phyloP scores from a whole-genome alignment of 1,140 invertebrate species.

The Aricia agestis region DNA sequence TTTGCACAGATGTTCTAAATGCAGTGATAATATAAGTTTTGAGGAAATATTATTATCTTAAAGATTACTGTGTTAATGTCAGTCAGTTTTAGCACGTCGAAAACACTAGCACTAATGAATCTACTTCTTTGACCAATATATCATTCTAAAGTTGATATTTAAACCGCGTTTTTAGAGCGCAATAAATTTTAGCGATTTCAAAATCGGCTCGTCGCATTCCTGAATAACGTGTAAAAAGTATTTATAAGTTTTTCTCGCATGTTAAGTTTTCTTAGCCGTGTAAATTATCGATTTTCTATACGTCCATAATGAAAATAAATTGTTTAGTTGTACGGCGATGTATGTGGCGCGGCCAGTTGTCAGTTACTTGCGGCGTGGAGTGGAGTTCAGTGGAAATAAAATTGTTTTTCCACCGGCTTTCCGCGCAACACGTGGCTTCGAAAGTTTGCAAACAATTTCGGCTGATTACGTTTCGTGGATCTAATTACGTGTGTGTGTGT shows the following conservation, averaged over 20 bases:
- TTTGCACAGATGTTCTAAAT: neutral
- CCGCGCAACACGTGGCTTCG: constrained; percentile 48
- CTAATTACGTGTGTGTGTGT: constrained; percentile 33
- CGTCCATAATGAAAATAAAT: constrained; percentile 66
- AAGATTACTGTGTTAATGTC: neutral
- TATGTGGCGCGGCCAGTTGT: constrained; percentile 59
- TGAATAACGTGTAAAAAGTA: neutral
- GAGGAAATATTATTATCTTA: neutral
- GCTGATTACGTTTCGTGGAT: constrained; percentile 31
- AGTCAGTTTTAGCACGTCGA: neutral
- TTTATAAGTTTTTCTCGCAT: neutral
- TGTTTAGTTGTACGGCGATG: constrained; percentile 55
- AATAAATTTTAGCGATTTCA: neutral
- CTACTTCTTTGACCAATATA: neutral
- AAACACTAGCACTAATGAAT: neutral
- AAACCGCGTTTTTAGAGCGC: neutral
- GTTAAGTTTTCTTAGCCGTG: constrained; percentile 15
- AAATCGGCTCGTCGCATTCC: neutral
- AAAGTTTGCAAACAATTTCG: constrained; percentile 41
- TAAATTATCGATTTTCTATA: constrained; percentile 42
- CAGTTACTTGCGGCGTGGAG: constrained; percentile 56
- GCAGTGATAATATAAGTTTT: neutral
- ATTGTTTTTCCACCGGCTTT: constrained; percentile 42
- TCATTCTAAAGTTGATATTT: neutral
- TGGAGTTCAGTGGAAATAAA: constrained; percentile 44